Percentiles rank a stretch among this genome's conserved stretches.
Evolutionary conservation across 2,113 vertebrate species (phyloP).

Genomic region (Oostethus manadensis): DNA sequence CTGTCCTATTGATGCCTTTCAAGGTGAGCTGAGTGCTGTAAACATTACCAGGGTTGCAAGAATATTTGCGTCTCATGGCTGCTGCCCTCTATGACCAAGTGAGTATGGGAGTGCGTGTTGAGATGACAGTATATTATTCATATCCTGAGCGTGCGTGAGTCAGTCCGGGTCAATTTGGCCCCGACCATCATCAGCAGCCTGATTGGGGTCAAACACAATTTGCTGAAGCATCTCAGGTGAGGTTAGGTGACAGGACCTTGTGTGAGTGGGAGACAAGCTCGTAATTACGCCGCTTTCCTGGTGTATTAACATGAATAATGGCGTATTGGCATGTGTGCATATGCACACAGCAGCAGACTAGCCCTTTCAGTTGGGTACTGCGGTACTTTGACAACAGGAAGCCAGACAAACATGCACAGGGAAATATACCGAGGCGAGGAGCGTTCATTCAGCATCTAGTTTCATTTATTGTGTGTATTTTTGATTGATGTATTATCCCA

Average conservation of each 20-base stretch:
- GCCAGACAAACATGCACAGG: no score
- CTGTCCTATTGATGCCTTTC: slow-evolving; percentile 6
- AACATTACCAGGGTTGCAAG: not conserved
- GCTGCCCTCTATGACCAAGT: slow-evolving; percentile 5
- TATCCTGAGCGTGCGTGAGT: not conserved
- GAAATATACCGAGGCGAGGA: no score
- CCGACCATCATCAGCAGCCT: slow-evolving; percentile 13
- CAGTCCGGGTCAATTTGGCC: slow-evolving; percentile 8
- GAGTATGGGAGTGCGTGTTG: not conserved
- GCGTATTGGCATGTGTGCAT: not conserved
- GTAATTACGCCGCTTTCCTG: slow-evolving; percentile 1
- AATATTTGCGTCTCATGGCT: not conserved
- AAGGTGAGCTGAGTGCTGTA: not conserved
- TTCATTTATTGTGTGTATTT: no score
- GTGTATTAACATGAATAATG: not conserved
- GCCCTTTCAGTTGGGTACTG: not conserved
- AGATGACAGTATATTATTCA: slow-evolving; percentile 7
- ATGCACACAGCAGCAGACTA: not conserved
- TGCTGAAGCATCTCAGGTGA: slow-evolving; percentile 16
- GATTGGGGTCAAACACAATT: slow-evolving; percentile 28
- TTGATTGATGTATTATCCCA: no score
- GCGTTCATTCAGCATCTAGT: no score
- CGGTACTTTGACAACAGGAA: no score
- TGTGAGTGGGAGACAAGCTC: slow-evolving; percentile 10
- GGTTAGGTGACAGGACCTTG: slow-evolving; percentile 21